Evolutionary conservation across 2,888 invertebrate species (phyloP), one percentile per base, ranked within the genome.

Genomic region (Amphipoea lucens): DNA sequence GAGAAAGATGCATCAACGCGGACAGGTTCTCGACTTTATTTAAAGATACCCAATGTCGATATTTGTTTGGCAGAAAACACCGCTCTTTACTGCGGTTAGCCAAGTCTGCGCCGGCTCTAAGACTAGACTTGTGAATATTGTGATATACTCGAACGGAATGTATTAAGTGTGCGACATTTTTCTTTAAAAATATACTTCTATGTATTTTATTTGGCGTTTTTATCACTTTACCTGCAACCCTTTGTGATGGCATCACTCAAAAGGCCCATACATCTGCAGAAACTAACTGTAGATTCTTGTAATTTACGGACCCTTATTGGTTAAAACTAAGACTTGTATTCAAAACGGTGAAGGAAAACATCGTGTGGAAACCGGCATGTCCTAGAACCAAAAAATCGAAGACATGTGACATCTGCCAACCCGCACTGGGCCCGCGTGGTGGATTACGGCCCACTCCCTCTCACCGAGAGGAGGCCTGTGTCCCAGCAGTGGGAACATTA

Each of bases 111-210:
- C 17, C 17, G 36, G 36, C 23, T 14, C 7, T 17, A 62, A 29
- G 20, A 60, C 36, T 63, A 76, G 54, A 79, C 60, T 54, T 74
- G 70, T 74, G 20, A 65, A 83, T 87, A 76, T 84, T 88, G 79
- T 88, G 73, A 78, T 83, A 85, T 60, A 81, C n/a, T 29, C n/a
- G 42, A 71, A 54, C n/a, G n/a, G 17, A 48, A 57, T 67, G 60
- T 74, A 17, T 62, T 20, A 82, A 73, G 14, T 60, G 29, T 79
- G 9, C 54, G 29, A 42, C 11, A 57, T 76, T 87, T 40, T 62
- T 69, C 62, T 74, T 75, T 36, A 14, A 71, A 76, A 82, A 83
- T 83, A 88, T 79, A 86, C 51, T 76, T 48, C 23, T 78, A 65
- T 69, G 71, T 66, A 74, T 76, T 69, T 74, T 60, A 78, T 69